Base-by-base conservation (phyloP, 2,888 invertebrate genomes). In the Aspidiotus rigidus region DNA sequence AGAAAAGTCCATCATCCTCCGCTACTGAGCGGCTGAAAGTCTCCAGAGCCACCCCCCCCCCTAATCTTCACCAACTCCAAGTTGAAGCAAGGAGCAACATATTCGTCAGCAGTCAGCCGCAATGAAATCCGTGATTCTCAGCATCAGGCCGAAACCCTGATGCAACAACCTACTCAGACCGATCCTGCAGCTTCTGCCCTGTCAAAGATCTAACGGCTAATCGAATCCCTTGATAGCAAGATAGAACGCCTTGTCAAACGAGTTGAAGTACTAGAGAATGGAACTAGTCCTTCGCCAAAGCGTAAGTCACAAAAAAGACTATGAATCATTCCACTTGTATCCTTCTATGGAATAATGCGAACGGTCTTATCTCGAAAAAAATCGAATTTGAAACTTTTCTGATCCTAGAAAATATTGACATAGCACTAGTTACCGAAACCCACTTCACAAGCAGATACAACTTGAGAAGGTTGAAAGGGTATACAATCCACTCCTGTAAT, bases 251-350 rank as follows among this genome's bases (percentile, higher is more conserved):
- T 49, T 3, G 49, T 49, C 49, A 49, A 49, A 49, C 10, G 49
- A n/a, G 49, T 49, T 3, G 49, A 49, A 49, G 49, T n/a, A 49
- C n/a, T 49, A 49, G 49, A 49, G 49, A 49, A 49, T 6, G 49
- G 49, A 49, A 49, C 49, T 49, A 49, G 49, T 49, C 49, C 49
- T 49, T 49, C 49, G 49, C 49, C 49, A 49, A 49, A 49, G 49
- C 49, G 49, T 49, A 49, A 49, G 49, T 49, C 49, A 49, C 49
- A 49, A 49, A 49, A 49, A 49, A 49, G 49, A 49, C 6, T 3
- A 49, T 49, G 49, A 49, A 49, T 6, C 49, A 49, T 6, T 49
- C 49, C 49, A 49, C 49, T 49, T 6, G 49, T 49, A 49, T 49
- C 49, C 49, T 49, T 13, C 2, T 49, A 13, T 49, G 49, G 49